Conservation (phyloP, 2,113 vertebrate genomes). For the Axis porcinus region DNA sequence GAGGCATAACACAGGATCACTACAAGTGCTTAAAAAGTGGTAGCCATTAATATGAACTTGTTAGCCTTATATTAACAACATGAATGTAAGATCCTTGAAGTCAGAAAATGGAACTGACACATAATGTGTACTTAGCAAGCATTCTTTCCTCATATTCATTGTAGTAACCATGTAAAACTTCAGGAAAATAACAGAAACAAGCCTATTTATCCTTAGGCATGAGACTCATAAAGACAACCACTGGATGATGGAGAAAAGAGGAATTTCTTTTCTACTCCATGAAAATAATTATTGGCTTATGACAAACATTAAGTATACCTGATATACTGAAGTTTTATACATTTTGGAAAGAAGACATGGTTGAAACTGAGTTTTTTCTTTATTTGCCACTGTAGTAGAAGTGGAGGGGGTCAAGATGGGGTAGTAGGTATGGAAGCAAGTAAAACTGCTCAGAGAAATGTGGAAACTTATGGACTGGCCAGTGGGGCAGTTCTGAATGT, state of each 20-base stretch:
- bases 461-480: not conserved
- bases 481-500: not conserved
- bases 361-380: not conserved
- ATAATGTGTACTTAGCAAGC: not conserved
- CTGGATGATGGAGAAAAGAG: not conserved
- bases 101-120: not conserved
- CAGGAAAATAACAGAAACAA: not conserved
- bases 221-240: not conserved
- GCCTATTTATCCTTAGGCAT: not conserved
- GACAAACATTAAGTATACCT: not conserved
- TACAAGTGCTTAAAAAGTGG: not conserved
- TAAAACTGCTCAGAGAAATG: not conserved
- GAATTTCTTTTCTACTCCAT: not conserved
- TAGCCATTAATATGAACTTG: not conserved
- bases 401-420: not conserved
- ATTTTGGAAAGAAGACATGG: not conserved
- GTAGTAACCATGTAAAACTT: not conserved
- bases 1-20: not conserved
- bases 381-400: not conserved
- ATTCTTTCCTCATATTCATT: not conserved
- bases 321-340: not conserved
- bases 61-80: not conserved
- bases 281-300: slow-evolving; percentile 33
- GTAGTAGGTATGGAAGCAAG: not conserved
- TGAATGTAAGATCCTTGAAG: not conserved